Evolutionary conservation across 2,113 vertebrate species (phyloP).

Genomic region (Lophotis ruficrista): DNA sequence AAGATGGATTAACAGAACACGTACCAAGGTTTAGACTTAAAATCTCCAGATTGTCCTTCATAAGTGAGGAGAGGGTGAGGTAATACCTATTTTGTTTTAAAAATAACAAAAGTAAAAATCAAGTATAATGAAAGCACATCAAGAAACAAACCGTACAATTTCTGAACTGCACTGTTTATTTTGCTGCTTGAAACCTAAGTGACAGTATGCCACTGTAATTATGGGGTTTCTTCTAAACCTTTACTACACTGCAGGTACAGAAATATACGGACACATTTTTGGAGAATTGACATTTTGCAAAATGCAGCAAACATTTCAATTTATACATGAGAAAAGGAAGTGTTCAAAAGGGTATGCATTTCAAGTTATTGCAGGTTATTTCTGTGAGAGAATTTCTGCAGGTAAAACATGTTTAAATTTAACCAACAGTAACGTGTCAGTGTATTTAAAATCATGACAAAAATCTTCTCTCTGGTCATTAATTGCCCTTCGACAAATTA

Average conservation of each 20-base stretch:
- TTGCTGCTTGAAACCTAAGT: constrained; percentile 87
- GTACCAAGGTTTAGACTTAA: background rate
- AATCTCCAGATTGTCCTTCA: background rate
- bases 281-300: constrained; percentile 84
- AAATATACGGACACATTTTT: constrained; percentile 84
- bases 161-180: constrained; percentile 89
- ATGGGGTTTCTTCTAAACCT: constrained; percentile 81
- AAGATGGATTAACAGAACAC: background rate
- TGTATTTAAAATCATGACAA: constrained; percentile 86
- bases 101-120: constrained; percentile 6
- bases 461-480: constrained; percentile 82
- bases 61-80: background rate
- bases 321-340: constrained; percentile 85
- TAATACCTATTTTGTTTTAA: background rate
- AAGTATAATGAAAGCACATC: constrained; percentile 67
- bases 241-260: constrained; percentile 86
- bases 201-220: constrained; percentile 82
- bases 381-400: constrained; percentile 83
- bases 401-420: constrained; percentile 85
- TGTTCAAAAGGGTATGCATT: constrained; percentile 85
- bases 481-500: constrained; percentile 80
- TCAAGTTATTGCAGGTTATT: constrained; percentile 89
- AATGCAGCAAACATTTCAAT: constrained; percentile 87
- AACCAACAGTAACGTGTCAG: constrained; percentile 84
- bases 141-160: constrained; percentile 81